A percentile compares a stretch with the other conserved stretches of the same genome.
These are phyloP conservation scores for Orthosia gothica DNA, from an alignment of 2,888 invertebrate genomes.

Conservation along the genomic window DNA sequence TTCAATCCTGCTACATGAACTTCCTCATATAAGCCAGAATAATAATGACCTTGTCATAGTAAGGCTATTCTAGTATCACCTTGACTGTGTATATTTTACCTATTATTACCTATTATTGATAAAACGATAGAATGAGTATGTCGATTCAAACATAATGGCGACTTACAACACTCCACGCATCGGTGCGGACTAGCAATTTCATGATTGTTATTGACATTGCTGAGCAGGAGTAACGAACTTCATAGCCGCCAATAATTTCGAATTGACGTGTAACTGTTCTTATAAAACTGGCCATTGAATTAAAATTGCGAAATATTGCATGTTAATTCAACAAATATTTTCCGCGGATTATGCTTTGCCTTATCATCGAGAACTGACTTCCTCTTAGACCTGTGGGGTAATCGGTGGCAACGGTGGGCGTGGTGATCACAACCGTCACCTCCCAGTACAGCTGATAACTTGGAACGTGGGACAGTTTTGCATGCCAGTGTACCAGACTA, in stretches of 20 bases:
- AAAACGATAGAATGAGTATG: background rate
- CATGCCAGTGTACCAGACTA: constrained; percentile 21
- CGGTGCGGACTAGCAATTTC: too few species aligned
- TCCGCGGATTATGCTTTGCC: background rate
- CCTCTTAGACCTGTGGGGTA: constrained; percentile 37
- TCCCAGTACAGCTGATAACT: constrained; percentile 61
- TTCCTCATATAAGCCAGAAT: background rate
- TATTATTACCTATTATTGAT: background rate
- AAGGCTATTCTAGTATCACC: constrained; percentile 1
- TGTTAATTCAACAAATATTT: constrained; percentile 1
- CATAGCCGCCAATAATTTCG: too few species aligned
- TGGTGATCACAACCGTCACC: constrained; percentile 57
- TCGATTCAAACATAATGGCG: too few species aligned
- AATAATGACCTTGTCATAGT: background rate
- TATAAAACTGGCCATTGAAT: background rate
- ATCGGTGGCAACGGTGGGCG: constrained; percentile 50
- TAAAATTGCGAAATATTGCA: constrained; percentile 1
- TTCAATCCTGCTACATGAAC: background rate
- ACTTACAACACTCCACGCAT: too few species aligned
- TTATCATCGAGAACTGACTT: constrained; percentile 39
- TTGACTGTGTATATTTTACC: background rate
- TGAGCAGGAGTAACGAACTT: too few species aligned
- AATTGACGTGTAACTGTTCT: too few species aligned
- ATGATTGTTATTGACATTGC: too few species aligned
- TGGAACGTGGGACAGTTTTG: constrained; percentile 30